Conservation (phyloP, 2,888 invertebrate species). For the Orthosia incerta region DNA sequence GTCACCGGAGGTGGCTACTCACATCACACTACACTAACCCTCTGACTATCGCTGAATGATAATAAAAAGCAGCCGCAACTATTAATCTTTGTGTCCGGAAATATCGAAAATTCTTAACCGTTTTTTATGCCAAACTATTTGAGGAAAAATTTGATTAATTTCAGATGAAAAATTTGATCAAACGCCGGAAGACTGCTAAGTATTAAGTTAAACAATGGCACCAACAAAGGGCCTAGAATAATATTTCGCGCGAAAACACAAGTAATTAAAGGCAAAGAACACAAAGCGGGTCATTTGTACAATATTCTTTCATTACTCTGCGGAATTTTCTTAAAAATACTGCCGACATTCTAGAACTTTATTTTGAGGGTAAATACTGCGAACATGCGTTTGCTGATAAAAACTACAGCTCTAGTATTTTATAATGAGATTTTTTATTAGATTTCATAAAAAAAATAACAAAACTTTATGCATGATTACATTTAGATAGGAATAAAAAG, state of each 20-base stretch:
- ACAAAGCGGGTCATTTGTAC: slow-evolving; percentile 48
- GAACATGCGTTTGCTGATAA: background rate
- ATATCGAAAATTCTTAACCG: slow-evolving; percentile 16
- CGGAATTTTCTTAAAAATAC: slow-evolving; percentile 42
- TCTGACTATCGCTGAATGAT: slow-evolving; percentile 12
- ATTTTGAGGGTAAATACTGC: slow-evolving; percentile 8
- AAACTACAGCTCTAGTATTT: background rate
- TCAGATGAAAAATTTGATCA: slow-evolving; percentile 28
- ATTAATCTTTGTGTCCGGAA: slow-evolving; percentile 42
- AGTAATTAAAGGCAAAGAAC: slow-evolving; percentile 30
- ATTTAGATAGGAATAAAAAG: too few species aligned
- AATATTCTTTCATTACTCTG: slow-evolving; percentile 49
- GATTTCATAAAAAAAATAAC: too few species aligned
- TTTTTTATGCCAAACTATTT: slow-evolving; percentile 32
- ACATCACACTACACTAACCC: slow-evolving; percentile 9
- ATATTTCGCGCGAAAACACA: slow-evolving; percentile 36
- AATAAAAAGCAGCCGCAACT: slow-evolving; percentile 38
- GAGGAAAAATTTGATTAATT: slow-evolving; percentile 31
- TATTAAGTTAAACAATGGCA: slow-evolving; percentile 19
- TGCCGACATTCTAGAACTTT: background rate
- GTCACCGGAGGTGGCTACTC: slow-evolving; percentile 3
- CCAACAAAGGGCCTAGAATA: slow-evolving; percentile 20
- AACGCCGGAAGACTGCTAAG: slow-evolving; percentile 32
- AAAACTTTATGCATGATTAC: too few species aligned
- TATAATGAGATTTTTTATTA: too few species aligned